Evolutionary conservation across 2,888 invertebrate species (phyloP).

Genomic region (Drosophila prostipennis): DNA sequence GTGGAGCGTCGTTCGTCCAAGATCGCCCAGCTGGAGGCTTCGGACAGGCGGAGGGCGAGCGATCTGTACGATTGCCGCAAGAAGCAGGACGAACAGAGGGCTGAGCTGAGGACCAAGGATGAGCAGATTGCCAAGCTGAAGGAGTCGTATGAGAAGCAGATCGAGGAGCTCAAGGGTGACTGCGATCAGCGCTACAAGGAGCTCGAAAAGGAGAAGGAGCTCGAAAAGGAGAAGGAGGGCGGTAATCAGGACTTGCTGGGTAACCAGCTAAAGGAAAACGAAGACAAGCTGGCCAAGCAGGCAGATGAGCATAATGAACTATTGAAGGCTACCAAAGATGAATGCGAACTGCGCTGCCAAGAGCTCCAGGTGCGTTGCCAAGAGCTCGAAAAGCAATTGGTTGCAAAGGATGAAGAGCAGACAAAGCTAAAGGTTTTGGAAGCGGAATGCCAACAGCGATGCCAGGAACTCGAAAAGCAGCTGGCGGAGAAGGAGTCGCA

Average conservation of each 20-base stretch:
- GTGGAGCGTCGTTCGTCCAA: neutral
- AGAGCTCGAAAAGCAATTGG: neutral
- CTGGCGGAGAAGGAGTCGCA: neutral
- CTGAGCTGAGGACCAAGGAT: neutral
- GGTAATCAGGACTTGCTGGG: neutral
- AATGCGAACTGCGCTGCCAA: neutral
- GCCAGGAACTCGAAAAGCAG: neutral
- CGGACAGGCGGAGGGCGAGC: neutral
- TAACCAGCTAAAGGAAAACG: neutral
- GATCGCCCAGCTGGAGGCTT: neutral
- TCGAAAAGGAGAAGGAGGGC: neutral
- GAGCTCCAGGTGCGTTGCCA: slow-evolving; percentile 7
- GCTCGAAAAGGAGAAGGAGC: neutral
- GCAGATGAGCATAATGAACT: neutral
- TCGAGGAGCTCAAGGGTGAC: neutral
- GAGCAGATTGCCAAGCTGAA: neutral
- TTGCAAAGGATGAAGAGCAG: neutral
- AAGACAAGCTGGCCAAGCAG: neutral
- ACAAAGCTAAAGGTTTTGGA: neutral
- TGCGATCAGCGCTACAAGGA: neutral
- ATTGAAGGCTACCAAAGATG: neutral
- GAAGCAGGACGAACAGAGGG: neutral
- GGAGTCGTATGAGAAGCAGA: neutral
- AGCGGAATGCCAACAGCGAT: neutral
- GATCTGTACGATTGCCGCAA: neutral